These are phyloP conservation scores for Megaptera novaeangliae DNA, from an alignment of 2,113 vertebrate species.

Conservation along the genomic window DNA sequence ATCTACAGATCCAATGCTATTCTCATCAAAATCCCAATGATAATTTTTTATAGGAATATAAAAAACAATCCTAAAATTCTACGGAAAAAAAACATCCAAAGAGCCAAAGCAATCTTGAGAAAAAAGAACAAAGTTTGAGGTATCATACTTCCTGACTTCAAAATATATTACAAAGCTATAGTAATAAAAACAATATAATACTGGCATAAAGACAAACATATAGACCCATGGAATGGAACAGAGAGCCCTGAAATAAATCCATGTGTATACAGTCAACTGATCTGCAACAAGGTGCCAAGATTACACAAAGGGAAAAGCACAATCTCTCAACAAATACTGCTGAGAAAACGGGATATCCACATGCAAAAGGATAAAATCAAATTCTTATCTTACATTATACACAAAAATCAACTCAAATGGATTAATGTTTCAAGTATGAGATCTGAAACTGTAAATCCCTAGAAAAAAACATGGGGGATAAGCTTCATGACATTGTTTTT, in stretches of 20 bases:
- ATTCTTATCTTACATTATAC: background rate
- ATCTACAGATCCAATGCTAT: too few relatives aligned
- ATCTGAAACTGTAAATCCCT: background rate
- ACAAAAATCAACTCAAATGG: background rate
- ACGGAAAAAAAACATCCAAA: too few relatives aligned
- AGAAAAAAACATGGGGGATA: background rate
- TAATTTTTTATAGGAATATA: too few relatives aligned
- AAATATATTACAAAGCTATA: too few relatives aligned
- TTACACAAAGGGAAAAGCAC: background rate
- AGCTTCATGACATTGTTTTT: too few relatives aligned
- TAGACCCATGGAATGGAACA: background rate
- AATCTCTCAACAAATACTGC: background rate
- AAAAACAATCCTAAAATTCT: too few relatives aligned
- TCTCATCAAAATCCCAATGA: too few relatives aligned
- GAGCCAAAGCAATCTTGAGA: too few relatives aligned
- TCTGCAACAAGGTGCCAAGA: background rate
- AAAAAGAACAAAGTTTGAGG: too few relatives aligned
- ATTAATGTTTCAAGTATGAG: background rate
- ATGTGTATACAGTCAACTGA: background rate
- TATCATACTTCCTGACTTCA: too few relatives aligned
- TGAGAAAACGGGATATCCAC: background rate
- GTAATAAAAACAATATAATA: too few relatives aligned
- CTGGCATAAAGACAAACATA: too few relatives aligned
- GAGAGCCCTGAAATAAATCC: background rate
- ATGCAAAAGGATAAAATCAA: background rate